Evolutionary conservation across 2,113 vertebrate species (phyloP).

Genomic region (Oreochromis tanganicae): DNA sequence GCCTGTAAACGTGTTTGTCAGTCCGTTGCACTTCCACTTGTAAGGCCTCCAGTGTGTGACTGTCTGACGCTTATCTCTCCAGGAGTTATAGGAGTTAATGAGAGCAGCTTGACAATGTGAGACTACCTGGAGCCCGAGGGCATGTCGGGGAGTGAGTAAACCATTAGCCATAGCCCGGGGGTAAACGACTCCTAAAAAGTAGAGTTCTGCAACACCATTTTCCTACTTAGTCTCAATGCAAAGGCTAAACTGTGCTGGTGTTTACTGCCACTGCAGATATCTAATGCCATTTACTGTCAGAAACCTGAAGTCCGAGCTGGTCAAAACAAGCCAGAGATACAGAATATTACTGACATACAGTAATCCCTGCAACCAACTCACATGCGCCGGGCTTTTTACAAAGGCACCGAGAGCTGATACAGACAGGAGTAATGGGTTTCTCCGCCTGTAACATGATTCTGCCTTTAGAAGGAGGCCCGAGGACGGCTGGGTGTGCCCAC

Average conservation of each 20-base stretch:
- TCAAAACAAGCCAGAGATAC: slow-evolving; percentile 40
- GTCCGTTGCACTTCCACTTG: slow-evolving; percentile 26
- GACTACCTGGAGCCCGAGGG: slow-evolving; percentile 64
- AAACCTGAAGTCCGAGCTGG: slow-evolving; percentile 25
- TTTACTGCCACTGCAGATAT: slow-evolving; percentile 36
- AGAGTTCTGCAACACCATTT: slow-evolving; percentile 43
- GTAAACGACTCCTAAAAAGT: slow-evolving; percentile 55
- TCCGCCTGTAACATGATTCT: slow-evolving; percentile 65
- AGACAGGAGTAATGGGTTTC: slow-evolving; percentile 49
- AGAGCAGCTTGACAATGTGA: slow-evolving; percentile 63
- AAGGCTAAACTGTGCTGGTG: background rate
- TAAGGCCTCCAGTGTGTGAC: slow-evolving; percentile 30
- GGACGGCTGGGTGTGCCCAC: slow-evolving; percentile 39
- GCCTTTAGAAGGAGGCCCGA: slow-evolving; percentile 30
- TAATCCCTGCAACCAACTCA: slow-evolving; percentile 61
- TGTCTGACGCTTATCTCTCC: slow-evolving; percentile 42
- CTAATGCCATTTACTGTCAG: slow-evolving; percentile 18
- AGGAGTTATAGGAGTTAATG: slow-evolving; percentile 69
- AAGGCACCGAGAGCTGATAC: slow-evolving; percentile 46
- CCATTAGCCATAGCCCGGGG: slow-evolving; percentile 72
- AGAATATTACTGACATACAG: slow-evolving; percentile 49
- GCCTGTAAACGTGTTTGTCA: slow-evolving; percentile 41
- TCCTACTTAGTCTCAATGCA: slow-evolving; percentile 29
- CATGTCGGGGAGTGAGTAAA: slow-evolving; percentile 67
- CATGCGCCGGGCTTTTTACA: slow-evolving; percentile 6